Evolutionary conservation across 2,797 vertebrate species (phyloP), one percentile per base, ranked within the genome.

Genomic region (Poecilia gillii): DNA sequence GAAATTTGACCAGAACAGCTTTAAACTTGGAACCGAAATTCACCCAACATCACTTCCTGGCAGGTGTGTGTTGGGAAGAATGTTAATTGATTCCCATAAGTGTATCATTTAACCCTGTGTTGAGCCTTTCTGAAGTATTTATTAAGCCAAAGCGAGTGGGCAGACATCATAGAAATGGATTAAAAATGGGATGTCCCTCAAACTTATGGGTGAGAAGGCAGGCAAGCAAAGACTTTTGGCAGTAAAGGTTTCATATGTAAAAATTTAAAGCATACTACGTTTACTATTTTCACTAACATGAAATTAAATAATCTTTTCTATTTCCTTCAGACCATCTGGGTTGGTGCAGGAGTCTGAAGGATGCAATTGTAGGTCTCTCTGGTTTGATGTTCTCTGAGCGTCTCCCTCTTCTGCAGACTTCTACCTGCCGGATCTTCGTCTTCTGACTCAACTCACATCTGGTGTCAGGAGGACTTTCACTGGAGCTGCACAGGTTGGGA

Each of bases 261-360:
- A 68, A 68, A 68, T 25, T 23, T 0, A 41, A 68, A 41, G 9
- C 16, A 4, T 39, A 12, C 8, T 68, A 11, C 1, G 3, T 72
- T 33, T 55, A 31, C 4, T 71, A 16, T 74, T 62, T 72, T 71
- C 6, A 49, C 28, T 33, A 31, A n/a, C 0, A 62, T n/a, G 14
- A 57, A 53, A 41, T 25, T 0, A 28, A 57, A 53, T 28, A 8
- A 9, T 57, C 0, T 64, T 75, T 18, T 78, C 3, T 76, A 2
- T 77, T 36, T 94, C 85, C 86, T 86, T 93, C 96, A 97, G 94
- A 90, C 89, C 93, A 77, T 93, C 94, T 81, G 94, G 93, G 83
- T 82, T 87, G 92, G 91, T 87, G 89, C 94, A 92, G 91, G 90
- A 87, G 90, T 88, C 86, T 95, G 95, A 94, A 93, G 96, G 86